A percentile compares a stretch with the other conserved stretches of the same genome.
phyloP scores from a whole-genome alignment of 2,113 vertebrate genomes.

The Danionella cerebrum region DNA sequence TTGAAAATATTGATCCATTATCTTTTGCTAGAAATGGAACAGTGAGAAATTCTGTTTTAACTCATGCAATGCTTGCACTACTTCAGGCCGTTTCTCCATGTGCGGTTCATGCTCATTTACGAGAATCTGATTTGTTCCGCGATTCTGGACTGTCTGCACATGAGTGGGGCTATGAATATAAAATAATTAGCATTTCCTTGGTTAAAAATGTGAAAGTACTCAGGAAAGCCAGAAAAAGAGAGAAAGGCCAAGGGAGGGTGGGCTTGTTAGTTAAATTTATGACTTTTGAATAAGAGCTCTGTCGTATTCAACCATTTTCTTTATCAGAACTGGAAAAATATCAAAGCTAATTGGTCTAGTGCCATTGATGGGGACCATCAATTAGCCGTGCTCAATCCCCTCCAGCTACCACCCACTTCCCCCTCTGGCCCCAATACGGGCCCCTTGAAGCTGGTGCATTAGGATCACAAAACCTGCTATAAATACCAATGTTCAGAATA shows the following conservation, averaged over 20 bases:
- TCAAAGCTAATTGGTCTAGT: slow-evolving; percentile 65
- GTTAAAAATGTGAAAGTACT: slow-evolving; percentile 30
- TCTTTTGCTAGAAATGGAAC: too few species aligned
- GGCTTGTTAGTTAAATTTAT: slow-evolving; percentile 70
- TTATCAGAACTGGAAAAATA: slow-evolving; percentile 59
- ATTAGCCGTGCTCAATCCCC: slow-evolving; percentile 59
- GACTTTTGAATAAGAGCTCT: slow-evolving; percentile 57
- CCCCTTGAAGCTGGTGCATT: slow-evolving; percentile 62
- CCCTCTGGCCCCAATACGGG: slow-evolving; percentile 48
- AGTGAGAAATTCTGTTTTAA: too few species aligned
- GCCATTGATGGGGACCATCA: slow-evolving; percentile 65
- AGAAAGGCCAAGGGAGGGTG: slow-evolving; percentile 16
- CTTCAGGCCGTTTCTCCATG: slow-evolving; percentile 38
- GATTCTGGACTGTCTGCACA: slow-evolving; percentile 46
- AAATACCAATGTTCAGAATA: slow-evolving; percentile 72
- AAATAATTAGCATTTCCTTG: slow-evolving; percentile 55
- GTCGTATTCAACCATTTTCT: slow-evolving; percentile 59
- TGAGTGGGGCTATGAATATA: slow-evolving; percentile 55
- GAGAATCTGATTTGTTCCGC: slow-evolving; percentile 54
- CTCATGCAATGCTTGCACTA: slow-evolving; percentile 5
- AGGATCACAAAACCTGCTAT: slow-evolving; percentile 73
- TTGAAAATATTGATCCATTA: too few species aligned
- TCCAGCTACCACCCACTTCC: slow-evolving; percentile 47
- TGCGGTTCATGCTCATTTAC: slow-evolving; percentile 32
- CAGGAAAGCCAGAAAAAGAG: slow-evolving; percentile 1